These are phyloP conservation scores for Zapornia atra DNA, from an alignment of 2,113 vertebrate genomes.

Conservation along the genomic window DNA sequence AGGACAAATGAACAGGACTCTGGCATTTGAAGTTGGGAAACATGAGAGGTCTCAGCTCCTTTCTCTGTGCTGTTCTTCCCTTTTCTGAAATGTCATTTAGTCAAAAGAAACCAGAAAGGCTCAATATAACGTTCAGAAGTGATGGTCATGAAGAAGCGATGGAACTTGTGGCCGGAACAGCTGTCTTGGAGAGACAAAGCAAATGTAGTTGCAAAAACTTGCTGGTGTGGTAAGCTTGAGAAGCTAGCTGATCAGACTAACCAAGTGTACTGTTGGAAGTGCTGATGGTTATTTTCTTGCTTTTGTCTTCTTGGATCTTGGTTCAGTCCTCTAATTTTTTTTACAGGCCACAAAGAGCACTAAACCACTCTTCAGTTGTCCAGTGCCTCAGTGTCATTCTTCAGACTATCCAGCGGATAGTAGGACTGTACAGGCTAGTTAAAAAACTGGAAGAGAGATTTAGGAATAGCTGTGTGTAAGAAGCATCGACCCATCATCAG, in stretches of 20 bases:
- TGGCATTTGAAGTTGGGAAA: background rate
- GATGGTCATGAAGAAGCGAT: background rate
- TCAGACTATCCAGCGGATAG: background rate
- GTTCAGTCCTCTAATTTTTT: background rate
- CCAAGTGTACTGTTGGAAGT: background rate
- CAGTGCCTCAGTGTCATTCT: background rate
- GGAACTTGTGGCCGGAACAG: background rate
- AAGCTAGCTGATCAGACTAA: background rate
- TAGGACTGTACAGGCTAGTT: background rate
- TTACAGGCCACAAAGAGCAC: background rate
- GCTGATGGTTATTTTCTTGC: background rate
- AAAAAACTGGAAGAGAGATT: background rate
- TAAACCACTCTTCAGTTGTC: background rate
- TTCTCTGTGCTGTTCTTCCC: background rate
- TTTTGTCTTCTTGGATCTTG: background rate
- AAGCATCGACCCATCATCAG: background rate
- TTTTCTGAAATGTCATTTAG: background rate
- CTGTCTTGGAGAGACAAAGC: background rate
- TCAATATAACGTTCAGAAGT: background rate
- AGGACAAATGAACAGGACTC: background rate
- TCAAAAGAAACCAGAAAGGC: background rate
- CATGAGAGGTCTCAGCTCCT: background rate
- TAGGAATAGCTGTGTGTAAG: background rate
- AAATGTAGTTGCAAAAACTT: background rate
- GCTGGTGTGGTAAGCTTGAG: background rate